Conservation (phyloP, 1,140 invertebrate species). For the Batillaria attramentaria region DNA sequence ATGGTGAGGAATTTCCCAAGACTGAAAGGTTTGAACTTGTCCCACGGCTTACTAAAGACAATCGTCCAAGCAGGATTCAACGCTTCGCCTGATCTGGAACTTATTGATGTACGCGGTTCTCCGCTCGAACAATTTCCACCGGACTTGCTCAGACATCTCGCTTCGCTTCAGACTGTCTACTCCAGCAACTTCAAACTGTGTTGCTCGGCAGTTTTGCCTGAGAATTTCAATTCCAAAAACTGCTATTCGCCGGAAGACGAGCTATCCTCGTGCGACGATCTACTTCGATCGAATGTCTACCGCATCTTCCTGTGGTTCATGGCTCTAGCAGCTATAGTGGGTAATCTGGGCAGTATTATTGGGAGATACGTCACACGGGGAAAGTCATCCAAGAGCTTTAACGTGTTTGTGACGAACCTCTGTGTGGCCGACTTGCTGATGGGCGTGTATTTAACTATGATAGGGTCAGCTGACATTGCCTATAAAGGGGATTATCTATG, state of each 20-base stretch:
- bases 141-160: not conserved
- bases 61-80: not conserved
- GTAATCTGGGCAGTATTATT: too few relatives aligned
- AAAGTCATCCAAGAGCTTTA: slow-evolving; percentile 40
- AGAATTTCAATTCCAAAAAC: not conserved
- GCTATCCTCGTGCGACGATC: slow-evolving; percentile 15
- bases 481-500: slow-evolving; percentile 51
- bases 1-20: not conserved
- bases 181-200: slow-evolving; percentile 4
- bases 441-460: slow-evolving; percentile 64
- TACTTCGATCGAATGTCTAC: too few relatives aligned
- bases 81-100: not conserved
- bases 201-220: not conserved
- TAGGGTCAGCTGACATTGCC: slow-evolving; percentile 43
- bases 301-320: too few relatives aligned
- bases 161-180: not conserved
- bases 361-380: too few relatives aligned
- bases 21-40: not conserved
- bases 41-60: not conserved
- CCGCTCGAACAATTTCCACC: not conserved
- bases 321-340: too few relatives aligned
- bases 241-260: not conserved
- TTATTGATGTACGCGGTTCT: not conserved
- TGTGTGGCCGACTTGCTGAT: slow-evolving; percentile 61
- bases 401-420: slow-evolving; percentile 58